Conservation (phyloP, 2,888 invertebrate genomes). For the Augiades crinisus region DNA sequence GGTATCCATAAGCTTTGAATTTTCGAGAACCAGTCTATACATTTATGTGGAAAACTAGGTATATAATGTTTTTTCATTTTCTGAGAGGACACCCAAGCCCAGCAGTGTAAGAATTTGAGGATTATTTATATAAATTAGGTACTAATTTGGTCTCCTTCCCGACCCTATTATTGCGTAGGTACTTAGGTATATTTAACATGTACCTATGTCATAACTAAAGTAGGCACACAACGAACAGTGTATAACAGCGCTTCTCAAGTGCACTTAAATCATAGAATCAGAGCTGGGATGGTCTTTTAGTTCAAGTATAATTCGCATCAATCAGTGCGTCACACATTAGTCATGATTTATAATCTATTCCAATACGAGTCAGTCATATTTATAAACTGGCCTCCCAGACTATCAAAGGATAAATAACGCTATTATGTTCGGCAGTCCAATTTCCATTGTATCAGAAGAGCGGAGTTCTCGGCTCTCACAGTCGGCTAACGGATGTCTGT, state of each 20-base stretch:
- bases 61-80: no score
- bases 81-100: no score
- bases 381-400: conserved; percentile 10
- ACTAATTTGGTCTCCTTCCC: no score
- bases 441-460: conserved; percentile 29
- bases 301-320: not conserved
- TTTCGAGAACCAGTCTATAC: no score
- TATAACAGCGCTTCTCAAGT: not conserved
- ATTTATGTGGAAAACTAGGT: no score
- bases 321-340: conserved; percentile 5
- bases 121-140: no score
- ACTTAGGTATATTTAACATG: no score
- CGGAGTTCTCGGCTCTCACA: conserved; percentile 39
- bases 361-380: conserved; percentile 3
- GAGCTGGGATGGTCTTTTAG: not conserved
- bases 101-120: no score
- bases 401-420: conserved; percentile 13
- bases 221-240: not conserved
- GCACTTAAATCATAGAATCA: not conserved
- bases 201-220: no score
- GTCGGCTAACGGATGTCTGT: conserved; percentile 59
- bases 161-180: no score
- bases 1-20: no score
- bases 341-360: conserved; percentile 14
- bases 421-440: conserved; percentile 32